Base-by-base conservation (phyloP, 30 jellyfish, hydroid and myxozoan genomes). In the Chironex yamaguchii region DNA sequence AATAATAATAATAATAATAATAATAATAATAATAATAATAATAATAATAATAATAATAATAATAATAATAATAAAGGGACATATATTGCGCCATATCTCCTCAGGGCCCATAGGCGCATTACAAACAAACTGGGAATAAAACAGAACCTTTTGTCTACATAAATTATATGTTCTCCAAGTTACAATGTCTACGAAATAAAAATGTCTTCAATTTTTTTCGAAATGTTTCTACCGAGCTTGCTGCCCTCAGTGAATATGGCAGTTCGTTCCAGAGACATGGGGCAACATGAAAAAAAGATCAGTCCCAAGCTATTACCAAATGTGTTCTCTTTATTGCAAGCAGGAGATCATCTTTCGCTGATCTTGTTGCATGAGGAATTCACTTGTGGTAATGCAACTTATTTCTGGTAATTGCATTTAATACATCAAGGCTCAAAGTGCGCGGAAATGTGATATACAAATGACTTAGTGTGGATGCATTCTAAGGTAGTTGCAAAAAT, bases 311-410 rank as follows among this genome's bases (percentile, higher is more conserved):
- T n/a, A n/a, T n/a, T n/a, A n/a, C n/a, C n/a, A n/a, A n/a, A n/a
- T n/a, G n/a, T n/a, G n/a, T n/a, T n/a, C 88, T 49, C 79, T 51
- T 49, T 49, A 32, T 76, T 76, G 52, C 54, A 51, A 49, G 54
- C 79, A 52, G 81, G 79, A 76, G 81, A 34, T 78, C 69, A 58
- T 30, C 88, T 17, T n/a, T 76, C 34, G 88, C 63, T 3, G 65
- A 76, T 76, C 81, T 76, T 79, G 90, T 58, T 79, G 34, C 82
- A 33, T 72, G 82, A 62, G 83, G 72, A 79, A n/a, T n/a, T n/a
- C n/a, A n/a, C n/a, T n/a, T n/a, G n/a, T n/a, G n/a, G n/a, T n/a
- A n/a, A n/a, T n/a, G n/a, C n/a, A n/a, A n/a, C n/a, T n/a, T n/a
- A n/a, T n/a, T n/a, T n/a, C n/a, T n/a, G n/a, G n/a, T n/a, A n/a